Evolutionary conservation across 2,113 vertebrate genomes (phyloP), one percentile per base, ranked within the genome.

Genomic region (Amphilophus citrinellus): DNA sequence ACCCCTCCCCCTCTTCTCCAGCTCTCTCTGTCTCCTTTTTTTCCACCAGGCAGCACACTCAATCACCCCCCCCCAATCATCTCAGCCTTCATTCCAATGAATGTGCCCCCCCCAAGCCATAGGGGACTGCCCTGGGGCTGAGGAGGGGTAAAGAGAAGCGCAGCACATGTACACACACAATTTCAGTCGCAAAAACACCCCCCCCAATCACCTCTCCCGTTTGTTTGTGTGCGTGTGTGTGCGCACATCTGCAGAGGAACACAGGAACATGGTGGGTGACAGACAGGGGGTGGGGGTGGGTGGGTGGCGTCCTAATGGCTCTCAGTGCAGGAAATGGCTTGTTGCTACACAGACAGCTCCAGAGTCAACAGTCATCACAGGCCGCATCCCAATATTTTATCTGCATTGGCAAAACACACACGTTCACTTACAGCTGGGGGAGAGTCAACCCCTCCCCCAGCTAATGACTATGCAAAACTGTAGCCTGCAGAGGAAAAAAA

Each of bases 71-170:
- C 47, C 80, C n/a, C 83, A 63, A 62, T 82, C 88, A 89, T 87
- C 89, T 83, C 89, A 90, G 79, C 88, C 91, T 90, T 90, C 93
- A 95, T 95, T 95, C 93, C 95, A 95, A 91, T 95, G 94, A 95
- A 95, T 94, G 94, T 94, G 95, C 94, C 86, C 88, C 90, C 81
- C 90, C 88, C 93, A 35, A 35, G 35, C 92, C 88, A 53, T 30
- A 20, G 84, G 89, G 88, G 91, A 63, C 85, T 87, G 92, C 93
- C 93, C 91, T 59, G 57, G 82, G 92, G 90, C 77, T 80, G 79
- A 88, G 90, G 88, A 83, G 87, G 81, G 90, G 89, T 85, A 24
- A 79, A 81, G 50, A 84, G 83, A 84, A 85, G 79, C 83, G 53
- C 58, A 80, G 63, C 68, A 87, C 89, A 90, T 79, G 91, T 81